Evolutionary conservation across 2,888 invertebrate species (phyloP).

Genomic region (Caenorhabditis becei): DNA sequence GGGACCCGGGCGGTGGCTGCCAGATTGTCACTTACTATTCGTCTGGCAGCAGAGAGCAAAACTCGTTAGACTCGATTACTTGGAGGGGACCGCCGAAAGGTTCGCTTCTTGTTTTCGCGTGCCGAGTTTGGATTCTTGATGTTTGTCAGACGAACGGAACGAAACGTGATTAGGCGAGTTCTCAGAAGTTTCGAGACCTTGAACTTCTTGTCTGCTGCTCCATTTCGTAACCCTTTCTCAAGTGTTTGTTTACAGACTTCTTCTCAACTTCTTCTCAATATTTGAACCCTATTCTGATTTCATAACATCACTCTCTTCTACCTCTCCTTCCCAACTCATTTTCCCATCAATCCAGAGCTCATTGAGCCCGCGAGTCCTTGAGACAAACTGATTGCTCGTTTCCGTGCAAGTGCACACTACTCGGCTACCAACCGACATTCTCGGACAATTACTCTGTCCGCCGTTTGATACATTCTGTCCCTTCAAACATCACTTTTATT

Average conservation of each 20-base stretch:
- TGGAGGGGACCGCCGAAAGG: constrained; percentile 5
- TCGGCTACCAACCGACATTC: too few relatives aligned
- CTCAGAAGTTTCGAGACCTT: neutral
- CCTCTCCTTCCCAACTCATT: constrained; percentile 6
- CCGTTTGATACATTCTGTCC: constrained; percentile 36
- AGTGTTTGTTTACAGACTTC: too few relatives aligned
- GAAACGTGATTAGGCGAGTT: neutral
- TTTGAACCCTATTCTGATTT: too few relatives aligned
- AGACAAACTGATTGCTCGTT: constrained; percentile 51
- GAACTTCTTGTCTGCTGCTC: too few relatives aligned
- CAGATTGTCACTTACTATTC: constrained; percentile 59
- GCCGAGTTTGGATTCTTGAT: constrained; percentile 11
- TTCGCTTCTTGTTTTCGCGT: constrained; percentile 26
- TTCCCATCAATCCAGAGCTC: constrained; percentile 48
- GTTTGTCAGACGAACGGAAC: neutral
- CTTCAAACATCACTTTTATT: constrained; percentile 1
- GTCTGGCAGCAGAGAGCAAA: constrained; percentile 35
- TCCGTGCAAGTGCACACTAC: constrained; percentile 42
- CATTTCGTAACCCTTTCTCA: neutral
- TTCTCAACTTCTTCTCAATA: too few relatives aligned
- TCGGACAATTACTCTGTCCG: constrained; percentile 32
- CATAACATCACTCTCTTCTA: constrained; percentile 1
- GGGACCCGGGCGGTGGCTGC: constrained; percentile 5
- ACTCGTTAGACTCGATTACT: constrained; percentile 45
- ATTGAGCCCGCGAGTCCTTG: constrained; percentile 38